Conservation (phyloP, 2,113 vertebrate genomes). For the Hystrix brachyura region DNA sequence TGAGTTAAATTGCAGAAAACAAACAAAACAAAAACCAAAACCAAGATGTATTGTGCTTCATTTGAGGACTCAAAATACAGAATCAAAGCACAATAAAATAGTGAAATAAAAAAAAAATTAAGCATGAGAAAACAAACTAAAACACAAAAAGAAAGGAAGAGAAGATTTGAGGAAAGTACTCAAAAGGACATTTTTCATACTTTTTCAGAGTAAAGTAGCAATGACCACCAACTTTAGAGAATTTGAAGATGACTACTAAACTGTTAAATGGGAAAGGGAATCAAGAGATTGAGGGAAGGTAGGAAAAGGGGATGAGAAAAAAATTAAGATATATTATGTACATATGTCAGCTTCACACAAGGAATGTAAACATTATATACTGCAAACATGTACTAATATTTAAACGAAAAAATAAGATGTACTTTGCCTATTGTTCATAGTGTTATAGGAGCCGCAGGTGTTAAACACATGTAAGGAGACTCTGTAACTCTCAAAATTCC, state of each 20-base stretch:
- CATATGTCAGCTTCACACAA: not conserved
- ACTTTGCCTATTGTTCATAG: not conserved
- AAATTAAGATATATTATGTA: not conserved
- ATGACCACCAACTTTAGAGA: not conserved
- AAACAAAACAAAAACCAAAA: not conserved
- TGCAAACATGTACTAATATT: not conserved
- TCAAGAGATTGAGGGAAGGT: not conserved
- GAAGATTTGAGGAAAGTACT: not conserved
- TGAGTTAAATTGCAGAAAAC: conserved; percentile 18
- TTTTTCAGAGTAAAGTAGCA: not conserved
- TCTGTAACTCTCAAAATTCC: not conserved
- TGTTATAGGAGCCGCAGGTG: not conserved
- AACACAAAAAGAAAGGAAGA: not conserved
- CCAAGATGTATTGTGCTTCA: not conserved
- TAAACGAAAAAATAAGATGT: not conserved
- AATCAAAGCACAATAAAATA: not conserved
- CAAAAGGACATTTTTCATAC: not conserved
- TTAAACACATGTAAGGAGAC: not conserved
- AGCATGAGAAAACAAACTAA: not conserved
- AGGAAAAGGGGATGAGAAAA: not conserved
- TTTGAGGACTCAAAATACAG: not conserved
- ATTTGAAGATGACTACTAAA: not conserved
- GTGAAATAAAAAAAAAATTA: not conserved
- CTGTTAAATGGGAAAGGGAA: not conserved
- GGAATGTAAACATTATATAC: not conserved